Evolutionary conservation across 2,888 invertebrate genomes (phyloP).

Genomic region (Trichacis sp.): DNA sequence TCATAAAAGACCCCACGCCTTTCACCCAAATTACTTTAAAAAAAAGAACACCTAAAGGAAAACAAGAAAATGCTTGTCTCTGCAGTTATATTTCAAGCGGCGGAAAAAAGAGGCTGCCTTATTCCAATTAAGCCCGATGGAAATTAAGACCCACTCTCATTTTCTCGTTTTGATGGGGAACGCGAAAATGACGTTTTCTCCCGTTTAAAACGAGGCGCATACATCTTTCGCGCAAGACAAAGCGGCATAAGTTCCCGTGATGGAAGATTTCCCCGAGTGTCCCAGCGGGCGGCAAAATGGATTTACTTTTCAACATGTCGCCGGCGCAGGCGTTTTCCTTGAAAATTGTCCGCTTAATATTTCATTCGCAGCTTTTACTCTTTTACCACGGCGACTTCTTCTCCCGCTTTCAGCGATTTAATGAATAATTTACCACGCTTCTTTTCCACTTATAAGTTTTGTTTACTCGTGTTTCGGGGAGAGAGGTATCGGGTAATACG

Average conservation of each 20-base stretch:
- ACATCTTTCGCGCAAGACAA: not conserved
- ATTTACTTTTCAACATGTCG: not conserved
- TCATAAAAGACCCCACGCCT: not conserved
- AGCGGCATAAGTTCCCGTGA: not conserved
- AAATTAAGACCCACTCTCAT: not conserved
- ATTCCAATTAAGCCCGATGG: not conserved
- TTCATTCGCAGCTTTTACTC: not conserved
- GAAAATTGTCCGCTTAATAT: not conserved
- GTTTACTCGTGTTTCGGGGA: too few relatives aligned
- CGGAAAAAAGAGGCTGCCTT: not conserved
- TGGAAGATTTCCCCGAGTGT: slow-evolving; percentile 1
- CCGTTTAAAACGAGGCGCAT: not conserved
- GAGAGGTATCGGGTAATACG: too few relatives aligned
- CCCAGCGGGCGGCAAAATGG: not conserved
- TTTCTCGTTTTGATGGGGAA: not conserved
- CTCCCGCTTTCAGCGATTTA: not conserved
- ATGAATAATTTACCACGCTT: not conserved
- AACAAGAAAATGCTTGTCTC: not conserved
- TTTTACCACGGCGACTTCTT: not conserved
- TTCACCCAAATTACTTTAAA: not conserved
- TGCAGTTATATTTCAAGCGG: not conserved
- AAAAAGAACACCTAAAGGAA: not conserved
- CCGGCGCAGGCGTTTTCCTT: not conserved
- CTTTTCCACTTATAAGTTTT: not conserved
- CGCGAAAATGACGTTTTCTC: not conserved